phyloP scores from a whole-genome alignment of 2,113 vertebrate species.

The Hippolais icterina region DNA sequence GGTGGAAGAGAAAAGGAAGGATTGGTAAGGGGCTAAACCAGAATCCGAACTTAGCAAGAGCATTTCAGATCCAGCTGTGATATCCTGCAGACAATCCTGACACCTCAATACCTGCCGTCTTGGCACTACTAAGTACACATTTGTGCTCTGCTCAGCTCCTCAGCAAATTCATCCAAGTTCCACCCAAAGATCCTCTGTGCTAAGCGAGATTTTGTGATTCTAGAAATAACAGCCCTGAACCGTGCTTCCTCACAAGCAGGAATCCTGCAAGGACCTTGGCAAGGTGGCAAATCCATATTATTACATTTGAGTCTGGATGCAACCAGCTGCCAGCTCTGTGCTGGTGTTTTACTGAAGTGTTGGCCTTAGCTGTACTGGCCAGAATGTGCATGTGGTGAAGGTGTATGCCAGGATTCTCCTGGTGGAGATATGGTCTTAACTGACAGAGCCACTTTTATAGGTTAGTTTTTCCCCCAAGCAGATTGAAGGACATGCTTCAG shows the following conservation, averaged over 20 bases:
- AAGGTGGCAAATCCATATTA: neutral
- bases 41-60: neutral
- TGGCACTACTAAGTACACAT: neutral
- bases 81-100: neutral
- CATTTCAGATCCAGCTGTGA: neutral
- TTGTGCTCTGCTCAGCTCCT: neutral
- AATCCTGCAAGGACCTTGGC: neutral
- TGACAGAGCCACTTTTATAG: neutral
- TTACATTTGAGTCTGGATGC: neutral
- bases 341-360: neutral
- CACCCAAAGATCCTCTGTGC: neutral
- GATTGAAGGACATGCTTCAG: neutral
- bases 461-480: neutral
- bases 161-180: neutral
- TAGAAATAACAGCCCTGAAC: neutral
- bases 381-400: neutral
- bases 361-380: neutral
- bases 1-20: slow-evolving; percentile 2
- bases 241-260: rapidly evolving
- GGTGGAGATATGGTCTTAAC: neutral
- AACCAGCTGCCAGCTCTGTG: neutral
- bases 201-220: neutral
- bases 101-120: neutral
- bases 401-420: neutral
- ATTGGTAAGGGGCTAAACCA: neutral